Conservation (phyloP, 2,888 invertebrate genomes). For the Cephalotes varians region DNA sequence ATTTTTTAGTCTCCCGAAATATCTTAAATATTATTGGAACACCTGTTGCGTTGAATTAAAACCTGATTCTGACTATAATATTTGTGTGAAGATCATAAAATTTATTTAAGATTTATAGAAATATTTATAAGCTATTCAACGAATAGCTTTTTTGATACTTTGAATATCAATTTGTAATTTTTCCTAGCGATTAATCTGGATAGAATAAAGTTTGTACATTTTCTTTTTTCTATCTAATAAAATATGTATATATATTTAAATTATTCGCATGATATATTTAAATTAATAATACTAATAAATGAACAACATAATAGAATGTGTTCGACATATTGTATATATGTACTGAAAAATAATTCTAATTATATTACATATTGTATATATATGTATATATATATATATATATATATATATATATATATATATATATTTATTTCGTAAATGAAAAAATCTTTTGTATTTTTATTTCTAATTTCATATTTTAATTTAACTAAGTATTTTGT, state of each 20-base stretch:
- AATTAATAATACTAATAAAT: constrained; percentile 4
- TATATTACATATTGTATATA: neutral
- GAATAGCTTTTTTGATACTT: neutral
- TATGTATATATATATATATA: neutral
- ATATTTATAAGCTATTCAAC: too few species aligned
- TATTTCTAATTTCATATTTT: constrained; percentile 2
- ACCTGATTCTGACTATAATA: neutral
- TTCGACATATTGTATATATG: neutral
- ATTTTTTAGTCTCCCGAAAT: neutral
- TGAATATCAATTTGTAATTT: neutral
- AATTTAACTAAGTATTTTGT: neutral
- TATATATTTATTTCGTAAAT: neutral
- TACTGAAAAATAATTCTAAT: constrained; percentile 26
- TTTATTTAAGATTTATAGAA: neutral
- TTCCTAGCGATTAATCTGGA: neutral
- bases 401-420: neutral
- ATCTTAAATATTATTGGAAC: constrained; percentile 14
- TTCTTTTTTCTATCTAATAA: constrained; percentile 3
- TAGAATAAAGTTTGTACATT: neutral
- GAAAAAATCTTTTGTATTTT: constrained; percentile 5
- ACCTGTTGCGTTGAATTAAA: constrained; percentile 33
- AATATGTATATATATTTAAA: neutral
- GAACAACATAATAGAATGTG: neutral
- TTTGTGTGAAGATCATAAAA: neutral
- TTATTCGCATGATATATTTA: constrained; percentile 3